phyloP scores from a whole-genome alignment of 2,888 invertebrate species.

The Listrodromus nycthemerus region DNA sequence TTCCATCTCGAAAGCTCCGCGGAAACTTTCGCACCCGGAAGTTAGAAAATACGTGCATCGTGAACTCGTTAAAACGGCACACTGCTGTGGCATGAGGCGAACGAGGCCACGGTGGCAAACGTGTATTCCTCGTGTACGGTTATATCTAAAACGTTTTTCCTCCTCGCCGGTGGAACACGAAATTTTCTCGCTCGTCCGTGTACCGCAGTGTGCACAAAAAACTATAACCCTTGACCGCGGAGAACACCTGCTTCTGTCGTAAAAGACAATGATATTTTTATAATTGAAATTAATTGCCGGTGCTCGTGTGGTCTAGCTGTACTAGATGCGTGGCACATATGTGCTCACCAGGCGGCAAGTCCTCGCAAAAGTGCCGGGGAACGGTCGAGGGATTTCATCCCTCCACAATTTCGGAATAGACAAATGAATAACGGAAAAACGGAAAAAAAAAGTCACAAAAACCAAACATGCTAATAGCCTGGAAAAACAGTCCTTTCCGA shows the following conservation, averaged over 20 bases:
- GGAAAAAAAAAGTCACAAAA: background rate
- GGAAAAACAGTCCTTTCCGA: constrained; percentile 28
- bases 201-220: constrained; percentile 69
- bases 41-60: constrained; percentile 29
- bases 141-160: constrained; percentile 64
- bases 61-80: constrained; percentile 40
- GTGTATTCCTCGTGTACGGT: constrained; percentile 38
- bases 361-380: constrained; percentile 69
- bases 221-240: constrained; percentile 81
- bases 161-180: constrained; percentile 42
- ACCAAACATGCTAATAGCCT: background rate
- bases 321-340: constrained; percentile 46
- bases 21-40: constrained; percentile 7
- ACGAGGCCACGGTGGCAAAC: constrained; percentile 32
- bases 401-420: constrained; percentile 30
- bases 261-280: constrained; percentile 84
- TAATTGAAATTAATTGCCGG: constrained; percentile 84
- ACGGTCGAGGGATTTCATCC: constrained; percentile 9
- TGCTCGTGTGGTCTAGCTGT: constrained; percentile 68
- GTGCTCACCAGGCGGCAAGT: constrained; percentile 36
- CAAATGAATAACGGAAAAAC: constrained; percentile 19
- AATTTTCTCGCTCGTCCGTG: constrained; percentile 64
- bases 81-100: constrained; percentile 18
- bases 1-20: constrained; percentile 1
- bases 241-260: constrained; percentile 80